A percentile compares a stretch with the other conserved stretches of the same genome.
These are phyloP conservation scores for Threskiornis aethiopicus DNA, from an alignment of 2,797 vertebrate species.

Conservation along the genomic window DNA sequence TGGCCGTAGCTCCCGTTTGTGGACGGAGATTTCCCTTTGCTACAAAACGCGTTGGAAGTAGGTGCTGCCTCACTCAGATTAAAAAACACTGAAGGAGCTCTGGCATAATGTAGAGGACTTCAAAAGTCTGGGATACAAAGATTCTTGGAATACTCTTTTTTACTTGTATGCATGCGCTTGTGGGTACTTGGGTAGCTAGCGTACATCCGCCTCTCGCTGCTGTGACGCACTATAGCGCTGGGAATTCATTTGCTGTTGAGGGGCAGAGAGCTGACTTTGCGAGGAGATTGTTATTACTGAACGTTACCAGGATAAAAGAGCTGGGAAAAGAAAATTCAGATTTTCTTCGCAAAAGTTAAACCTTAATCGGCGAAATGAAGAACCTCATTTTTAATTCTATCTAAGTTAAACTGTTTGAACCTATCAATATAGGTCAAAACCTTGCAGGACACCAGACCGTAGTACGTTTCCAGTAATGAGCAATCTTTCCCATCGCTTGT, in stretches of 20 bases:
- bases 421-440: constrained; percentile 86
- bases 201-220: background rate
- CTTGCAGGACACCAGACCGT: constrained; percentile 87
- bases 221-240: background rate
- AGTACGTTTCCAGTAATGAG: constrained; percentile 85
- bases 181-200: background rate
- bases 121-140: background rate
- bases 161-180: background rate
- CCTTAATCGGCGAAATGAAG: constrained; percentile 53
- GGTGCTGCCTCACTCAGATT: background rate
- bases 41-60: background rate
- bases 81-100: background rate
- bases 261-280: background rate
- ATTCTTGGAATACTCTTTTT: background rate
- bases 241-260: background rate
- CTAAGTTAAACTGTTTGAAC: constrained; percentile 73
- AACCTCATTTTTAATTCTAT: constrained; percentile 26
- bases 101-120: background rate
- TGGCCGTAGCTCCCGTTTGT: background rate
- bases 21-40: background rate
- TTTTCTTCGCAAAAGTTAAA: background rate
- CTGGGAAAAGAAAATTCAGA: background rate
- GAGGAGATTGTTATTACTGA: background rate
- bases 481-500: constrained; percentile 74
- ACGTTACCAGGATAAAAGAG: background rate